Conservation (phyloP, 2,797 vertebrate species). For the Rhynchonycteris naso region DNA sequence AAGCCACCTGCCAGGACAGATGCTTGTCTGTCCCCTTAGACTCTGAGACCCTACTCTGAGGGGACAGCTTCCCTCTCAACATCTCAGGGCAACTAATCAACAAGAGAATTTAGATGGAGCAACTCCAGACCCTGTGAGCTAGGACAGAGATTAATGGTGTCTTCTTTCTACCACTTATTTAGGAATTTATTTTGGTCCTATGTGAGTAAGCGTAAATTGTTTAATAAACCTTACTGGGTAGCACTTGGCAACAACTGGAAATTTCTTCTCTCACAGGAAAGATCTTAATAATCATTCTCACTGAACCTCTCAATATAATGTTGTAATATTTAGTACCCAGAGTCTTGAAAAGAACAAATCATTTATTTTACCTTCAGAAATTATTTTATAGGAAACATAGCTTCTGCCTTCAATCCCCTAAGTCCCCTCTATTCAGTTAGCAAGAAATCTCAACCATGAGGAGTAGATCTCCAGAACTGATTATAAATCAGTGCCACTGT, state of each 20-base stretch:
- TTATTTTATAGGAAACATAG: constrained; percentile 29
- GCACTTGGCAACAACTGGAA: neutral
- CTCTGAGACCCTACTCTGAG: neutral
- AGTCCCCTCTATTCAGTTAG: neutral
- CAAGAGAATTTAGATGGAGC: neutral
- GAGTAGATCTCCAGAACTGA: neutral
- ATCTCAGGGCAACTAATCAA: neutral
- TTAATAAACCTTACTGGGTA: neutral
- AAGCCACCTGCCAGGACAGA: neutral
- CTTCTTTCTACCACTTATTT: neutral
- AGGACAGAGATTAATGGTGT: neutral
- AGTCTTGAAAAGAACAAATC: neutral
- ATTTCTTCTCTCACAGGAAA: neutral
- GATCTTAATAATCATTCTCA: constrained; percentile 32
- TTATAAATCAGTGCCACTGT: neutral
- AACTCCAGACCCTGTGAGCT: neutral
- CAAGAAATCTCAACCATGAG: neutral
- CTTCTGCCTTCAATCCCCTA: neutral
- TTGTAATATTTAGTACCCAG: neutral
- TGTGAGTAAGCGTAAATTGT: constrained; percentile 16
- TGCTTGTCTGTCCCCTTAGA: no score
- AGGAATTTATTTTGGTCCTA: neutral
- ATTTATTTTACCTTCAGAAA: constrained; percentile 17
- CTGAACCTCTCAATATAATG: neutral
- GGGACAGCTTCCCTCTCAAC: neutral